A percentile compares a stretch with the other conserved stretches of the same genome.
These are phyloP conservation scores for Protodeltote pygarga DNA, from an alignment of 2,888 invertebrate genomes.

Conservation along the genomic window DNA sequence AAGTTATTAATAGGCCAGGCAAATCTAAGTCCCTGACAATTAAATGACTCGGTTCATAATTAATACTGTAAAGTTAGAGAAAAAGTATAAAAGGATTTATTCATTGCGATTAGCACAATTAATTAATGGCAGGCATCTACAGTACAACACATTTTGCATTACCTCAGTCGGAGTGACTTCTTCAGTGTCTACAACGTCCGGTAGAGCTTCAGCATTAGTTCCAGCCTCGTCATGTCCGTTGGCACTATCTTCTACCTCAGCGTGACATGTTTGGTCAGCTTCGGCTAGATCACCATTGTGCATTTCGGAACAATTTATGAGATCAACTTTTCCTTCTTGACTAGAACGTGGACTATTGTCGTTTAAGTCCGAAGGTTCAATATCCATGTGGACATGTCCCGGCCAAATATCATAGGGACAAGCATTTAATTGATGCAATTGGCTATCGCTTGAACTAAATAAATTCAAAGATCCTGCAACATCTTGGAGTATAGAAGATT, in stretches of 20 bases:
- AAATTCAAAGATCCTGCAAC: slow-evolving; percentile 80
- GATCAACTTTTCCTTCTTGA: slow-evolving; percentile 79
- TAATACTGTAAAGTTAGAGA: slow-evolving; percentile 22
- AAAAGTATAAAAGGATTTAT: slow-evolving; percentile 27
- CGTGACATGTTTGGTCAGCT: slow-evolving; percentile 91
- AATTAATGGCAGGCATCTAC: slow-evolving; percentile 81
- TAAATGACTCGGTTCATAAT: slow-evolving; percentile 13
- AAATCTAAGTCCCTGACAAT: no score
- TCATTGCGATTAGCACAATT: slow-evolving; percentile 69
- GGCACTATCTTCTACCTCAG: slow-evolving; percentile 59
- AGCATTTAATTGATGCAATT: slow-evolving; percentile 71
- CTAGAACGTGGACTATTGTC: slow-evolving; percentile 70
- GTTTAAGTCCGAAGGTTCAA: slow-evolving; percentile 65
- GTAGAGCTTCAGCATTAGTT: slow-evolving; percentile 69
- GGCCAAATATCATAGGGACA: slow-evolving; percentile 81
- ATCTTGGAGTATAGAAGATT: slow-evolving; percentile 75
- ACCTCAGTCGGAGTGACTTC: slow-evolving; percentile 85
- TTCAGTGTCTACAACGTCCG: slow-evolving; percentile 83
- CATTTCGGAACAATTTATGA: slow-evolving; percentile 83
- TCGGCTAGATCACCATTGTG: slow-evolving; percentile 93
- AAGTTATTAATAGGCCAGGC: slow-evolving; percentile 6
- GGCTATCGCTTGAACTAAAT: slow-evolving; percentile 75
- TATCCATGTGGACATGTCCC: slow-evolving; percentile 73
- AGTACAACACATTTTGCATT: slow-evolving; percentile 80
- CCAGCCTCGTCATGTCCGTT: slow-evolving; percentile 57